phyloP scores from a whole-genome alignment of 2,797 vertebrate species.

The Coluber constrictor region DNA sequence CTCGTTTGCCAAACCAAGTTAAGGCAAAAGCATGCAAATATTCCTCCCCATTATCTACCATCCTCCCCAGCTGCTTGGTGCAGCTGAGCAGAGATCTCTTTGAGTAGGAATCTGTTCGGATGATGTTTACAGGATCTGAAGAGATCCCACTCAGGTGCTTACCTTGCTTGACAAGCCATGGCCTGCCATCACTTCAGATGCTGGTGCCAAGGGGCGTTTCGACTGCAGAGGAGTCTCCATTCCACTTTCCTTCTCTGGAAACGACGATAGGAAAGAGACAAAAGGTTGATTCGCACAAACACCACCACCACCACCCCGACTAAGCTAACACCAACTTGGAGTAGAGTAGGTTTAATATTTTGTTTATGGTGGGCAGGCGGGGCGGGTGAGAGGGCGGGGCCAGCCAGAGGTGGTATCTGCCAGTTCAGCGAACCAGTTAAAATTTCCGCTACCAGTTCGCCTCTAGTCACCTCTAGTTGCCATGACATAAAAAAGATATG shows the following conservation, averaged over 20 bases:
- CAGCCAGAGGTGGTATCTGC: too few relatives aligned
- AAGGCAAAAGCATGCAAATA: not conserved
- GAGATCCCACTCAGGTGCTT: not conserved
- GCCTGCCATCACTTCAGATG: rapidly evolving
- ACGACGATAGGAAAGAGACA: not conserved
- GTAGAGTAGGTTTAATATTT: not conserved
- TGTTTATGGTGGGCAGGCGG: too few relatives aligned
- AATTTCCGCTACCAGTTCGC: too few relatives aligned
- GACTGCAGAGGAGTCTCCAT: slow-evolving; percentile 7
- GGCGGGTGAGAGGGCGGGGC: too few relatives aligned
- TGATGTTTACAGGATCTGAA: not conserved
- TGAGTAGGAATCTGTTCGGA: too few relatives aligned
- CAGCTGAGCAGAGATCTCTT: not conserved
- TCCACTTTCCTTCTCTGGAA: slow-evolving; percentile 35
- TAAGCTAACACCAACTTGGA: not conserved
- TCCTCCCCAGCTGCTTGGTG: too few relatives aligned
- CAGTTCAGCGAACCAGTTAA: too few relatives aligned
- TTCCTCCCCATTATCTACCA: too few relatives aligned
- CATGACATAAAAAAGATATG: too few relatives aligned
- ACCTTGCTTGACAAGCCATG: not conserved
- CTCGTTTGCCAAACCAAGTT: not conserved
- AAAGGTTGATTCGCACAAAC: not conserved
- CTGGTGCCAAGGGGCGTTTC: not conserved
- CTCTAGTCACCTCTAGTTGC: too few relatives aligned
- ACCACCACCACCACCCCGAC: too few relatives aligned